Evolutionary conservation across 2,888 invertebrate species (phyloP), one percentile per base, ranked within the genome.

Genomic region (Sarcophaga subvicina): DNA sequence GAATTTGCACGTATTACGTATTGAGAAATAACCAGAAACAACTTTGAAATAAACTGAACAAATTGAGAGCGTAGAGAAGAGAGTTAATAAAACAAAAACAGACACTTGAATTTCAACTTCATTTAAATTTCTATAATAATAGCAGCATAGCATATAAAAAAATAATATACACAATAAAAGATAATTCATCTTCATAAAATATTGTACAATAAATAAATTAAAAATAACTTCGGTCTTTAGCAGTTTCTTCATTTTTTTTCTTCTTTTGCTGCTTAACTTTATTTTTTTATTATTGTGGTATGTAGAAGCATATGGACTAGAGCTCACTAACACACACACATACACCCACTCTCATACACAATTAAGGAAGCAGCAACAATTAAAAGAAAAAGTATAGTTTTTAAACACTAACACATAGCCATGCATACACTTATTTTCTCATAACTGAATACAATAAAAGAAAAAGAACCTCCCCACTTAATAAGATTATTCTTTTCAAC

Each of bases 161-260:
- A 62, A n/a, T 4, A 11, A 62, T 17, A 37, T 14, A 49, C n/a
- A 76, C 47, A 59, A 60, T 25, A 47, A 54, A 78, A 60, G 69
- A 80, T 84, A 80, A 84, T 70, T 75, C 75, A 70, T 75, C 60
- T 84, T 80, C 67, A 63, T 59, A 83, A 73, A 84, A 37, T 37
- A 37, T 37, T 37, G 1, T 70, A 80, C 22, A 22, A 22, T 84
- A 75, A 59, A 73, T 83, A 75, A 63, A 73, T 83, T 73, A 83
- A 67, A 54, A 83, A 17, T 17, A 62, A 37, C 17, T 79, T 83
- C 62, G 45, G 25, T 37, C 17, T 5, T 62, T 72, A 54, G 59
- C 25, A 17, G 67, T 47, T 27, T 14, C 6, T n/a, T 20, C 45
- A 47, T 22, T 71, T 62, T 70, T 79, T 60, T 67, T 63, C 72